phyloP scores from a whole-genome alignment of 1,140 invertebrate species.

The Bicyclus anynana region DNA sequence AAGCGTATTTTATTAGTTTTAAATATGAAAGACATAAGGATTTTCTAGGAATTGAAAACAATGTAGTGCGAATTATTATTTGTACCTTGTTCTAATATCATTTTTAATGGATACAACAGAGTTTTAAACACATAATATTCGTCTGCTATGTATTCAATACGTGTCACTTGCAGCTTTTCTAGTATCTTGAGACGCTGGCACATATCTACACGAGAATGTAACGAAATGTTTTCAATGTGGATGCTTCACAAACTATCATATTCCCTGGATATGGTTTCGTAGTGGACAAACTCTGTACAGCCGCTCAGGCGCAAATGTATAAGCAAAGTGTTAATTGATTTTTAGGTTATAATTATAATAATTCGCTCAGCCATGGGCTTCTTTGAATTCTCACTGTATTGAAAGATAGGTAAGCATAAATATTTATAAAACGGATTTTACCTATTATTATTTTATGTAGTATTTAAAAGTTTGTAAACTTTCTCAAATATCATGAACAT shows the following conservation, averaged over 20 bases:
- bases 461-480: slow-evolving; percentile 43
- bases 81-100: too few relatives aligned
- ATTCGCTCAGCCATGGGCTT: neutral
- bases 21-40: neutral
- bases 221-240: neutral
- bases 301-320: neutral
- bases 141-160: neutral
- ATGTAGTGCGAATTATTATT: neutral
- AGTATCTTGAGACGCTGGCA: neutral
- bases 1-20: neutral
- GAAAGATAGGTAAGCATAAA: slow-evolving; percentile 6
- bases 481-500: slow-evolving; percentile 46
- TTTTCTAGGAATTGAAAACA: neutral
- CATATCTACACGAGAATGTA: neutral
- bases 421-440: slow-evolving; percentile 29
- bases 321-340: neutral
- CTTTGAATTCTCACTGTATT: slow-evolving; percentile 16
- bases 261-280: slow-evolving; percentile 6
- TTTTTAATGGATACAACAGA: too few relatives aligned
- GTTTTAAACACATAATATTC: neutral
- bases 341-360: neutral
- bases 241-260: neutral
- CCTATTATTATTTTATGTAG: slow-evolving; percentile 45
- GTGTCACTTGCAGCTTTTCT: neutral
- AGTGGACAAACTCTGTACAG: slow-evolving; percentile 1